Conservation (phyloP, 2,113 vertebrate genomes). For the Fulica atra region DNA sequence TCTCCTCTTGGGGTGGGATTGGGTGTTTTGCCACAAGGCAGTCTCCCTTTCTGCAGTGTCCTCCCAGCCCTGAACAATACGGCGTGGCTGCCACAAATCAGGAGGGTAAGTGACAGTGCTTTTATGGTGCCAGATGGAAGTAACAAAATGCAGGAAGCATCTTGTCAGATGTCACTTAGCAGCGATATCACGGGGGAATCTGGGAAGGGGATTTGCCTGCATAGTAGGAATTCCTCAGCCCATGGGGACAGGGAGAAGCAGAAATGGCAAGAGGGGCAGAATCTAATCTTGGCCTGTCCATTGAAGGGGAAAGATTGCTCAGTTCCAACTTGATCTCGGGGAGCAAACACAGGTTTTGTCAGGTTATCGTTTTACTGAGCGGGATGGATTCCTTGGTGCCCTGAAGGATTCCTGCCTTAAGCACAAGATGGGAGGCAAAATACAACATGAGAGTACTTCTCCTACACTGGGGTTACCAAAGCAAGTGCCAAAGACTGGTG, state of each 20-base stretch:
- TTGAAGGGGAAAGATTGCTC: neutral
- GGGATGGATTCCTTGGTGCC: neutral
- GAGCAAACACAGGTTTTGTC: neutral
- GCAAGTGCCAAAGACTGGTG: neutral
- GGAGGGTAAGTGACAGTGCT: conserved; percentile 51
- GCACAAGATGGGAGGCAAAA: neutral
- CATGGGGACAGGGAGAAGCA: neutral
- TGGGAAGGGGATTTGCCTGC: conserved; percentile 55
- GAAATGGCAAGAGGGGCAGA: conserved; percentile 38
- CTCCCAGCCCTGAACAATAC: neutral
- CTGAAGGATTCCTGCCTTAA: neutral
- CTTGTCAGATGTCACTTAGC: conserved; percentile 69
- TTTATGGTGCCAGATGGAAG: conserved; percentile 59
- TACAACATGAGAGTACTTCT: neutral
- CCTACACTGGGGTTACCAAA: neutral
- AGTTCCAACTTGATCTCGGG: neutral
- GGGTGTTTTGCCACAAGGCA: neutral
- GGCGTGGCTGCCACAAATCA: conserved; percentile 17
- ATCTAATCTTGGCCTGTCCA: conserved; percentile 13
- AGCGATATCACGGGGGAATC: conserved; percentile 13
- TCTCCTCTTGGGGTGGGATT: neutral
- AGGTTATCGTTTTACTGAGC: neutral
- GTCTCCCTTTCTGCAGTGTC: neutral
- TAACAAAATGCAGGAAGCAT: conserved; percentile 65
- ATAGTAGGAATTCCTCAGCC: conserved; percentile 57